Conservation (phyloP, 1,140 invertebrate genomes). For the Camponotus floridanus region DNA sequence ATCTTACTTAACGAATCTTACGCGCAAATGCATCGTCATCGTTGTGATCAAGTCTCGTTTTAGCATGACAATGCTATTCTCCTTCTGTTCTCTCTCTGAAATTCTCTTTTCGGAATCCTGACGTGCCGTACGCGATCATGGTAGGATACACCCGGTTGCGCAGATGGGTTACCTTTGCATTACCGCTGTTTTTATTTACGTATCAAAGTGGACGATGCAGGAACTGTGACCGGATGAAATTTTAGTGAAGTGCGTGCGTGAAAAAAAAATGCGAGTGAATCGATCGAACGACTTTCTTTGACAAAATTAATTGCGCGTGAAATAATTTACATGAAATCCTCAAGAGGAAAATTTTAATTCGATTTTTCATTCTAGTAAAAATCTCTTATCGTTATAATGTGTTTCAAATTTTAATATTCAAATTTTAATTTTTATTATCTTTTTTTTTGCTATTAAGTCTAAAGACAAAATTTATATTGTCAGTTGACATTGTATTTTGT, state of each 20-base stretch:
- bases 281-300: neutral
- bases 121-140: slow-evolving; percentile 59
- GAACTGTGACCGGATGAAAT: neutral
- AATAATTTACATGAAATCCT: neutral
- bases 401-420: neutral
- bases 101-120: slow-evolving; percentile 3
- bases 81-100: neutral
- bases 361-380: neutral
- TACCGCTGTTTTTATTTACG: slow-evolving; percentile 65
- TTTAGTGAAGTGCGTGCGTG: slow-evolving; percentile 37
- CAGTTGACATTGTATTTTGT: neutral
- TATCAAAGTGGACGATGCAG: slow-evolving; percentile 41
- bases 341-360: neutral
- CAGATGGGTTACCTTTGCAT: slow-evolving; percentile 68
- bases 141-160: slow-evolving; percentile 73
- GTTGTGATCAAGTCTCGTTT: slow-evolving; percentile 6
- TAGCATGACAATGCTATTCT: neutral
- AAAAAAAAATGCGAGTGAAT: slow-evolving; percentile 45
- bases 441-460: neutral
- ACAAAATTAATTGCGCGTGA: neutral
- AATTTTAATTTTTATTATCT: neutral
- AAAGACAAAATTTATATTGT: neutral
- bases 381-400: neutral
- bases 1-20: neutral
- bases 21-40: neutral